Conservation (phyloP, 2,888 invertebrate genomes). For the Dryocosmus kuriphilus region DNA sequence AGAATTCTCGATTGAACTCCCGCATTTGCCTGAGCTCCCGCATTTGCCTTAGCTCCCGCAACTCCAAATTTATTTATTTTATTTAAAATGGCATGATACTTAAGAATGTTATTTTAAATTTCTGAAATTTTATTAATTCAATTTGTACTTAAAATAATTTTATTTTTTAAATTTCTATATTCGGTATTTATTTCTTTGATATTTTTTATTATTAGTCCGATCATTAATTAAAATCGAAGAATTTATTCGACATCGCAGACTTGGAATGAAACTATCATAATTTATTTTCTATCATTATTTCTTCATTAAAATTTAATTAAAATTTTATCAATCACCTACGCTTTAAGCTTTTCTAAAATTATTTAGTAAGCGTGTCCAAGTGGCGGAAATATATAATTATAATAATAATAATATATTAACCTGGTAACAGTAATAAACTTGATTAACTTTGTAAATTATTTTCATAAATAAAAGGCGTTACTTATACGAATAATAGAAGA, state of each 20-base stretch:
- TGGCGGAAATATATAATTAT: slow-evolving; percentile 43
- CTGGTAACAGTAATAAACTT: slow-evolving; percentile 73
- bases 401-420: slow-evolving; percentile 40
- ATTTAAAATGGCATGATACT: too few relatives aligned
- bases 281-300: background rate
- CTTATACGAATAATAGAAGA: slow-evolving; percentile 68
- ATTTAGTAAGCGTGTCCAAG: slow-evolving; percentile 13
- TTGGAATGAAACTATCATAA: slow-evolving; percentile 18
- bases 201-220: too few relatives aligned
- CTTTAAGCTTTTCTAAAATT: slow-evolving; percentile 41
- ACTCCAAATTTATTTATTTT: too few relatives aligned
- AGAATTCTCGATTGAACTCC: too few relatives aligned
- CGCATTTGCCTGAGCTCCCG: too few relatives aligned
- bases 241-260: slow-evolving; percentile 8
- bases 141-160: too few relatives aligned
- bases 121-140: too few relatives aligned
- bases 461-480: slow-evolving; percentile 76
- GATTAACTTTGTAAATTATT: slow-evolving; percentile 72
- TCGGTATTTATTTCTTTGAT: too few relatives aligned
- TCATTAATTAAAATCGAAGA: slow-evolving; percentile 5
- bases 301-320: slow-evolving; percentile 37
- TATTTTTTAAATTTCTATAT: too few relatives aligned
- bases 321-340: slow-evolving; percentile 43
- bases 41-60: too few relatives aligned
- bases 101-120: too few relatives aligned